Percentiles rank a stretch among this genome's conserved stretches.
These are phyloP conservation scores for Ardeotis arabs DNA, from an alignment of 2,113 vertebrate species.

Conservation along the genomic window DNA sequence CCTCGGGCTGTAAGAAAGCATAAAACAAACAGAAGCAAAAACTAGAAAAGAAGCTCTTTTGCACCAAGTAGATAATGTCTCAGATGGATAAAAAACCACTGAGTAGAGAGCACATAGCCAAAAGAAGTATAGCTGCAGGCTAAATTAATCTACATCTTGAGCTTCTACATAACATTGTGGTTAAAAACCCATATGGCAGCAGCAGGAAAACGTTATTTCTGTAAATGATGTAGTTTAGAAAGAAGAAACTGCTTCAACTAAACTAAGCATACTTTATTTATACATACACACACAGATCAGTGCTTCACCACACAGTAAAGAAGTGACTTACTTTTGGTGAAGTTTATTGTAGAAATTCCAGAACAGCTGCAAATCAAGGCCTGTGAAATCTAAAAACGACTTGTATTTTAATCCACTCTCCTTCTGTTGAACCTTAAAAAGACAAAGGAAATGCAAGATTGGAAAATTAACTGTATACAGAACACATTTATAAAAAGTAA, in stretches of 20 bases:
- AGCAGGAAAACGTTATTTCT: not conserved
- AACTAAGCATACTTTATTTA: not conserved
- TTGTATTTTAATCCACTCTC: constrained; percentile 87
- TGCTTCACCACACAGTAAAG: not conserved
- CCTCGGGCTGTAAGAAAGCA: constrained; percentile 75
- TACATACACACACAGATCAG: not conserved
- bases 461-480: not conserved
- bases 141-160: constrained; percentile 5
- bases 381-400: constrained; percentile 88
- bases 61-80: not conserved
- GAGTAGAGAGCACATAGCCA: not conserved
- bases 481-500: not conserved
- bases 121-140: not conserved
- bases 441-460: not conserved
- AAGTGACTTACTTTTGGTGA: constrained; percentile 86
- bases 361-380: constrained; percentile 88
- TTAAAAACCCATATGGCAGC: constrained; percentile 14
- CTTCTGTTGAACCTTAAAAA: constrained; percentile 83
- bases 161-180: not conserved
- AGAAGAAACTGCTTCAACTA: not conserved
- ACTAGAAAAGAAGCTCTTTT: not conserved
- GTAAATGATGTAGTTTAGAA: not conserved
- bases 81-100: not conserved
- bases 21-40: not conserved
- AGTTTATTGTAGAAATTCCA: constrained; percentile 96